A percentile compares a stretch with the other conserved stretches of the same genome.
These are phyloP conservation scores for Myotis brandtii DNA, from an alignment of 2,113 vertebrate genomes.

Conservation along the genomic window DNA sequence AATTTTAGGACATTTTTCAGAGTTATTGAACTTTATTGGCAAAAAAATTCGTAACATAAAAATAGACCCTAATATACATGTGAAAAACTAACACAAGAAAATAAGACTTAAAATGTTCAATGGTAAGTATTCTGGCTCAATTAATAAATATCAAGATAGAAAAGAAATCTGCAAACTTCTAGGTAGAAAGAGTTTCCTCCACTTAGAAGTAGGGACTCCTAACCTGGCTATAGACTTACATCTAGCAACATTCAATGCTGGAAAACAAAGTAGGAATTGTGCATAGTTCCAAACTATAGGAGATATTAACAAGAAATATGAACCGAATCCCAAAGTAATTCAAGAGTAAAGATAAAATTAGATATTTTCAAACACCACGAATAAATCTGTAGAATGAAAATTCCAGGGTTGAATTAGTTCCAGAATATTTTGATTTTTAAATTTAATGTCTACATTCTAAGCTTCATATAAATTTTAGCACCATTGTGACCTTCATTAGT, in stretches of 20 bases:
- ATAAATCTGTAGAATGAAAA: not conserved
- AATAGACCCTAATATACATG: not conserved
- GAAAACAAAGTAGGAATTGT: not conserved
- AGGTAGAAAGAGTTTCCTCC: not conserved
- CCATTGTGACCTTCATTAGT: not conserved
- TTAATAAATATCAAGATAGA: not conserved
- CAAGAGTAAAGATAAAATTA: not conserved
- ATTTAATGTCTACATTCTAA: not conserved
- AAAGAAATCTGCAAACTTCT: not conserved
- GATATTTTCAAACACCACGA: not conserved
- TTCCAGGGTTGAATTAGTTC: not conserved
- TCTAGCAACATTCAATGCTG: not conserved
- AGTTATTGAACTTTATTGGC: not conserved
- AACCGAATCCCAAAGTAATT: not conserved
- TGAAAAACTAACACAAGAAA: not conserved
- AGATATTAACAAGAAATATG: not conserved
- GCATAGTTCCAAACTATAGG: not conserved
- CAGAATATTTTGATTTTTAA: constrained; percentile 1
- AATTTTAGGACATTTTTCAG: not conserved
- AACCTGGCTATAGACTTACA: not conserved
- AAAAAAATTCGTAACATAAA: not conserved
- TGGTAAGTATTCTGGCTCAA: not conserved
- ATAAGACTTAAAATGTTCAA: not conserved
- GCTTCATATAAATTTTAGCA: not conserved
- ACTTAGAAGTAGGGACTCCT: not conserved